Percentiles rank a stretch among this genome's conserved stretches.
These are phyloP conservation scores for Tetranychus truncatus DNA, from an alignment of 2,888 invertebrate genomes.

Conservation along the genomic window DNA sequence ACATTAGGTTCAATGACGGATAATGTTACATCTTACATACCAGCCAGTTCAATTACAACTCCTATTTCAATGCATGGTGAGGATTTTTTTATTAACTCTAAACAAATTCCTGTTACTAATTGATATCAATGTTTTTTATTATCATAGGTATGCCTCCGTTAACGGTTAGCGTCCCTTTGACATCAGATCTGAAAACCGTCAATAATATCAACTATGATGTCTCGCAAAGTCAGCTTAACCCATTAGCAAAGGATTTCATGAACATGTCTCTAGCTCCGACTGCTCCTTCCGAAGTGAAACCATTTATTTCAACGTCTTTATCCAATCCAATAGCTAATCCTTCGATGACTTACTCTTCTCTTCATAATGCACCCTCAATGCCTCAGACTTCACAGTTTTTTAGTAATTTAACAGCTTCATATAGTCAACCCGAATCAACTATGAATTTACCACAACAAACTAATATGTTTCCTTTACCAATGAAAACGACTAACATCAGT, in stretches of 20 bases:
- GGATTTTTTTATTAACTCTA: background rate
- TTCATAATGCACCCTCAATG: background rate
- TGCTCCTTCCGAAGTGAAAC: background rate
- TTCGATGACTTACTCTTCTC: background rate
- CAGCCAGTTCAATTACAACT: constrained; percentile 6
- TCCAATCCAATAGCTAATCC: background rate
- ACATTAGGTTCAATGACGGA: no score
- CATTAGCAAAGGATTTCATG: background rate
- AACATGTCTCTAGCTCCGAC: background rate
- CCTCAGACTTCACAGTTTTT: background rate
- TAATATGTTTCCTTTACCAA: background rate
- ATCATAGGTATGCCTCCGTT: constrained; percentile 64
- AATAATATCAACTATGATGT: background rate
- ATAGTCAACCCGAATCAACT: background rate
- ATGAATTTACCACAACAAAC: no score
- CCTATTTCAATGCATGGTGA: constrained; percentile 7
- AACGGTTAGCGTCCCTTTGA: constrained; percentile 52
- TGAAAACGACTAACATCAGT: background rate
- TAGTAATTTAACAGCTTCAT: background rate
- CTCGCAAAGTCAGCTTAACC: background rate
- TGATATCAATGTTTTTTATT: background rate
- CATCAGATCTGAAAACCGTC: constrained; percentile 28
- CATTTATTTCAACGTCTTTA: background rate
- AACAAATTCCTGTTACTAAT: background rate
- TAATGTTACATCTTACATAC: background rate